Base-by-base conservation (phyloP, 2,888 invertebrate species). In the Thymelicus acteon region DNA sequence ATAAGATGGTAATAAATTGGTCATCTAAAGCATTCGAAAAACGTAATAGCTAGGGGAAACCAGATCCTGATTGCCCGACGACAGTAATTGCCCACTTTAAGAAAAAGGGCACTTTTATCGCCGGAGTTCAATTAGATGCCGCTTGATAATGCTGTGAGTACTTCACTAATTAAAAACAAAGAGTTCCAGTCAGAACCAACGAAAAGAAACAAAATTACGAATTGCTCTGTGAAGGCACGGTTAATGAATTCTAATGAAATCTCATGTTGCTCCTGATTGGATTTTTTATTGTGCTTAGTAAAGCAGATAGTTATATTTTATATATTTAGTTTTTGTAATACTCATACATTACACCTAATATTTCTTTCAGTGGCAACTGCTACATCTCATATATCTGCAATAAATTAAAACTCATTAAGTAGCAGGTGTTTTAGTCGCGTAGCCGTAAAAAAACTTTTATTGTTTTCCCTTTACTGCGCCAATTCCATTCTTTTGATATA, bases 381-480 rank as follows among this genome's bases (percentile, higher is more conserved):
- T 1, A 31, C 39, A 40, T 67, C 72, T 54, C 61, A 62, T 8
- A 44, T 54, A 57, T 67, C 69, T 66, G 72, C 71, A 75, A 85
- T 86, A 85, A 85, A 82, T 85, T 80, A 83, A 85, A 86, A 82
- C 84, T 88, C 84, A 86, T 89, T 87, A 88, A 79, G 84, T 82
- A 82, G 84, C 90, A 91, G 89, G 89, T 90, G 90, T 84, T 86
- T 84, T 80, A 77, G 77, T 76, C 77, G 80, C 76, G 80, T 77
- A 77, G 80, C 82, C 83, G 85, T 88, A 88, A 89, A 89, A 86
- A 83, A 85, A 88, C 82, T 88, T 90, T 89, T 89, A 90, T 89
- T 85, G 83, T 81, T 85, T 85, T 87, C 82, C 79, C 81, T 85
- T 88, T 83, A 86, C 82, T 81, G 49, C 60, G 8, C 40, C 19